A percentile compares a stretch with the other conserved stretches of the same genome.
Evolutionary conservation across 2,113 vertebrate genomes (phyloP).

Genomic region (Rhadina sibilatrix): DNA sequence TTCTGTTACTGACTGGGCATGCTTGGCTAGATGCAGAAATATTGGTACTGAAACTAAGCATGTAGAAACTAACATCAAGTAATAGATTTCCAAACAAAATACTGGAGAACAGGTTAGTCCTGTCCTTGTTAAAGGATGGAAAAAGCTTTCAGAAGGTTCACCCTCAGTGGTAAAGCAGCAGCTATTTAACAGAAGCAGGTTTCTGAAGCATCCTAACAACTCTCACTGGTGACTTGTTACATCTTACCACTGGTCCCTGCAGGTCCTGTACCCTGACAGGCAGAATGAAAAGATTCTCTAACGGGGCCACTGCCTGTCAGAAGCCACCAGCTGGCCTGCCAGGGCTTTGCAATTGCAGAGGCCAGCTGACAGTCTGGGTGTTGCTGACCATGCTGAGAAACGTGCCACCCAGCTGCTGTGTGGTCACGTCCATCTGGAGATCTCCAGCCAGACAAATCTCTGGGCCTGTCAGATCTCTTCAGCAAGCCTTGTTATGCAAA

Average conservation of each 20-base stretch:
- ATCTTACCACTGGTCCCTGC: conserved; percentile 74
- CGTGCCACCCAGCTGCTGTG: conserved; percentile 93
- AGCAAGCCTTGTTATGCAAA: conserved; percentile 96
- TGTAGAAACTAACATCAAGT: not conserved
- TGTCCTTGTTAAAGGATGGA: conserved; percentile 43
- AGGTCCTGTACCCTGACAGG: conserved; percentile 81
- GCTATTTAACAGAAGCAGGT: conserved; percentile 63
- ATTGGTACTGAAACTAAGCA: not conserved
- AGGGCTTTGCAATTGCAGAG: conserved; percentile 76
- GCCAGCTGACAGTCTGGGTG: conserved; percentile 85
- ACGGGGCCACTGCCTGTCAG: conserved; percentile 81
- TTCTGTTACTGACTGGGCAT: not conserved
- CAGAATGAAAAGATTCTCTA: conserved; percentile 79
- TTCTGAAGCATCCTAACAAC: conserved; percentile 71
- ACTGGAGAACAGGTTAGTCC: not conserved
- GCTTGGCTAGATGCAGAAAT: not conserved
- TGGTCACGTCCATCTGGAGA: conserved; percentile 87
- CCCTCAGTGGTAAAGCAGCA: conserved; percentile 39
- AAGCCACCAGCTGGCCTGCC: conserved; percentile 87
- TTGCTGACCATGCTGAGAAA: conserved; percentile 83
- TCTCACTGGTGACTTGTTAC: conserved; percentile 76
- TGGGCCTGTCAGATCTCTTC: conserved; percentile 82
- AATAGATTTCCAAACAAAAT: conserved; percentile 35
- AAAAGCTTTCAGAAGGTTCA: conserved; percentile 38
- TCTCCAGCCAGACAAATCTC: conserved; percentile 85